Evolutionary conservation across 2,113 vertebrate species (phyloP).

Genomic region (Mormyrus lacerda): DNA sequence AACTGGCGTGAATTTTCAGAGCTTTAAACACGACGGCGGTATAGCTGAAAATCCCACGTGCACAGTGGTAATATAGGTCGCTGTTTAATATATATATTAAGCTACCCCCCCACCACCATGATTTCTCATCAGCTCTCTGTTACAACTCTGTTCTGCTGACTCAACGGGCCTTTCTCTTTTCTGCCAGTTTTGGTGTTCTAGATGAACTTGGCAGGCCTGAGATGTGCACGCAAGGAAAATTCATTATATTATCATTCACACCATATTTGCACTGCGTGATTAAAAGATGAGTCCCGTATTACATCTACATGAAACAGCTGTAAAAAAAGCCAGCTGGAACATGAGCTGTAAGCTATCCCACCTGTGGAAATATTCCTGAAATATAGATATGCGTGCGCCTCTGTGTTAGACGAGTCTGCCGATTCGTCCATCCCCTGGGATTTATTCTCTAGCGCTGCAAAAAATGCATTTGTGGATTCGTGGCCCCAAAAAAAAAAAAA

Average conservation of each 20-base stretch:
- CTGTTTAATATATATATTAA: not conserved
- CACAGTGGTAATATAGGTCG: not conserved
- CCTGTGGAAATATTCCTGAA: not conserved
- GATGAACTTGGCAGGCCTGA: not conserved
- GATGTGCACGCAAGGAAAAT: not conserved
- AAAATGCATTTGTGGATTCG: constrained; percentile 4
- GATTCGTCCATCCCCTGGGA: not conserved
- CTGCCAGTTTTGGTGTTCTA: not conserved
- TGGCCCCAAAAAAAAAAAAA: constrained; percentile 26
- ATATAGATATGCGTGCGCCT: not conserved
- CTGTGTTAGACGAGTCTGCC: not conserved
- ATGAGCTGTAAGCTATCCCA: not conserved
- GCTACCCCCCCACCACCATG: not conserved
- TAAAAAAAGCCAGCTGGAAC: not conserved
- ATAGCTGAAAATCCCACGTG: not conserved
- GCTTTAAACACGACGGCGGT: not conserved
- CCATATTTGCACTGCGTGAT: constrained; percentile 12
- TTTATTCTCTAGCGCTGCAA: not conserved
- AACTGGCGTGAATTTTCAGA: not conserved
- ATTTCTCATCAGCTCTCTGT: not conserved
- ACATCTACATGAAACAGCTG: not conserved
- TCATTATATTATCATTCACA: not conserved
- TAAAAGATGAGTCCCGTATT: constrained; percentile 11
- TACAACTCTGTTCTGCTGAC: constrained; percentile 1
- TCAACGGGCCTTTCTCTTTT: not conserved